These are phyloP conservation scores for Drosophila grimshawi DNA, from an alignment of 1,140 invertebrate species.

Conservation along the genomic window DNA sequence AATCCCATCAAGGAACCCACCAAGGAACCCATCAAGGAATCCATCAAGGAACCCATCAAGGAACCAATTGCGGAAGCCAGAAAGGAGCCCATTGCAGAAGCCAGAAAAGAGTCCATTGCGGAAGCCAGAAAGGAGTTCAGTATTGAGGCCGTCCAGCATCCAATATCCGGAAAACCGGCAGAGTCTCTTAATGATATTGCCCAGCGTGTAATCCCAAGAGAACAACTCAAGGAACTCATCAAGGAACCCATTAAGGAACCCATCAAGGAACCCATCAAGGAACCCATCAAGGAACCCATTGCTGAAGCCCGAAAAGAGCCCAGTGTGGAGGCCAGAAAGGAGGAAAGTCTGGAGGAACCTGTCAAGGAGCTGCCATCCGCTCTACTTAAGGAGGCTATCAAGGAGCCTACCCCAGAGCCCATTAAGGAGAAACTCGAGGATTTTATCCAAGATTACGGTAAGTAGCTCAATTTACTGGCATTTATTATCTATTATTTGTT, in stretches of 20 bases:
- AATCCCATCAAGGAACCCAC: not conserved
- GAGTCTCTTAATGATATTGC: conserved; percentile 21
- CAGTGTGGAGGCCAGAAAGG: not conserved
- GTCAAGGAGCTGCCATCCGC: not conserved
- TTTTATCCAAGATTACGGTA: conserved; percentile 35
- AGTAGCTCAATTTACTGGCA: conserved; percentile 16
- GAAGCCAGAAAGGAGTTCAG: not conserved
- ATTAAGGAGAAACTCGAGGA: not conserved
- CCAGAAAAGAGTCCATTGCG: not conserved
- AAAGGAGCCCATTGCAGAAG: conserved; percentile 30
- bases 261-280: not conserved
- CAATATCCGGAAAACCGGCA: conserved; percentile 56
- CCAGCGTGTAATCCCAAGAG: no score
- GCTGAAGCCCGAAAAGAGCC: not conserved
- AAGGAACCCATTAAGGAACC: conserved; percentile 14
- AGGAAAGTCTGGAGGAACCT: not conserved
- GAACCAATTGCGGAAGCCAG: conserved; percentile 19
- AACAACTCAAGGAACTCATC: conserved; percentile 5
- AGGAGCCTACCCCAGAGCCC: not conserved
- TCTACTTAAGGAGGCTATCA: not conserved
- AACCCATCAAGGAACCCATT: not conserved
- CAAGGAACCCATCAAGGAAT: conserved; percentile 5
- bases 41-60: conserved; percentile 6
- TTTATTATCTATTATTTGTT: not conserved
- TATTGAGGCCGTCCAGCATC: no score